Evolutionary conservation across 1,140 invertebrate genomes (phyloP).

Genomic region (Magallana ariakensis): DNA sequence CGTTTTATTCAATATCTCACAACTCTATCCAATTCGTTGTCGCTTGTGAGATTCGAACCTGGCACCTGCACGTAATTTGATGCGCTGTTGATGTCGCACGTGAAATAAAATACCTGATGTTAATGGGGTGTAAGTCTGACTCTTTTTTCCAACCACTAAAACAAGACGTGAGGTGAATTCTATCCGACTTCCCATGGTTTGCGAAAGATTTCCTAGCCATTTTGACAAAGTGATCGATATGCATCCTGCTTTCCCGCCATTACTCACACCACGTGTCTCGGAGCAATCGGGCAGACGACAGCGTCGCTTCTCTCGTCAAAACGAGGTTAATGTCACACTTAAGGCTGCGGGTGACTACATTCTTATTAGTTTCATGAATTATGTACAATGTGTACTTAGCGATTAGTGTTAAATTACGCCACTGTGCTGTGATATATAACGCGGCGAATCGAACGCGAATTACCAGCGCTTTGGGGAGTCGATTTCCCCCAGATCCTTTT

Average conservation of each 20-base stretch:
- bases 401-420: constrained; percentile 5
- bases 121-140: too few relatives aligned
- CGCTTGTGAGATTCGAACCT: too few relatives aligned
- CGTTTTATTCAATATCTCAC: too few relatives aligned
- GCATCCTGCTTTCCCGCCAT: constrained; percentile 1
- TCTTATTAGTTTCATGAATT: constrained; percentile 35
- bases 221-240: constrained; percentile 2
- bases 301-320: neutral
- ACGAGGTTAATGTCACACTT: constrained; percentile 6
- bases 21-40: too few relatives aligned
- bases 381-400: neutral
- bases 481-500: neutral
- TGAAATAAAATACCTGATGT: too few relatives aligned
- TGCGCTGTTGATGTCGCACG: too few relatives aligned
- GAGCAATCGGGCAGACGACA: neutral
- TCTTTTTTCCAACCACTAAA: too few relatives aligned
- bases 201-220: too few relatives aligned
- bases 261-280: neutral
- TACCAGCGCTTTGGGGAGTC: neutral
- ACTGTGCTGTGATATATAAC: neutral
- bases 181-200: too few relatives aligned
- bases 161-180: too few relatives aligned
- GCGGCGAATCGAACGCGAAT: neutral
- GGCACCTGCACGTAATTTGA: too few relatives aligned
- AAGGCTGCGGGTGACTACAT: neutral